Percentiles rank a stretch among this genome's conserved stretches.
Evolutionary conservation across 2,888 invertebrate genomes (phyloP).

Genomic region (Diogma glabrata): DNA sequence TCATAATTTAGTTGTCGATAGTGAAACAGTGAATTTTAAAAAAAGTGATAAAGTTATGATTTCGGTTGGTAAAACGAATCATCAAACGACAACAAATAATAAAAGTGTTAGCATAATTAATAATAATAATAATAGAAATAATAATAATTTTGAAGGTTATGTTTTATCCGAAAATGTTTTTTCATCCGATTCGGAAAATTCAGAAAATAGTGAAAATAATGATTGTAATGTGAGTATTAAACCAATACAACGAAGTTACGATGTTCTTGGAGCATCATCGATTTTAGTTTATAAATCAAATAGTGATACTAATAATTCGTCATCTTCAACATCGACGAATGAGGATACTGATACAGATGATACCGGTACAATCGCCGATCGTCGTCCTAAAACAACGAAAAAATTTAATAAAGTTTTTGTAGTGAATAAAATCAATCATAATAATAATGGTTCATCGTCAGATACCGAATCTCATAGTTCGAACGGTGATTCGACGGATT

Average conservation of each 20-base stretch:
- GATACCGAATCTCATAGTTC: conserved; percentile 46
- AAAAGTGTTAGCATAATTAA: too few species aligned
- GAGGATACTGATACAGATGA: conserved; percentile 42
- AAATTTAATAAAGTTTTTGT: conserved; percentile 55
- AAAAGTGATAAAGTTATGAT: conserved; percentile 20
- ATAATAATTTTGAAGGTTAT: conserved; percentile 28
- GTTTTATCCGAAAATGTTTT: conserved; percentile 43
- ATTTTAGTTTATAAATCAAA: conserved; percentile 18
- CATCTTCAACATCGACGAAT: conserved; percentile 35
- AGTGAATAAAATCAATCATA: conserved; percentile 43
- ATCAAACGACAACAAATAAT: too few species aligned
- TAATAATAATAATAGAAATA: too few species aligned
- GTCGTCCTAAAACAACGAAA: conserved; percentile 37
- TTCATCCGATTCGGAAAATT: conserved; percentile 35
- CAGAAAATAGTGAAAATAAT: conserved; percentile 18
- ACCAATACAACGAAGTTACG: conserved; percentile 29
- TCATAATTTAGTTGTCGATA: background rate
- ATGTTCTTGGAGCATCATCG: conserved; percentile 25
- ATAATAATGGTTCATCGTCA: conserved; percentile 47
- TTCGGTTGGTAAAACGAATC: conserved; percentile 23
- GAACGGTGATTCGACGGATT: conserved; percentile 43
- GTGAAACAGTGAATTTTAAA: conserved; percentile 11
- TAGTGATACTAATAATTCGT: conserved; percentile 25
- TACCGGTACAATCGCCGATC: conserved; percentile 44
- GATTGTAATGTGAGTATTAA: conserved; percentile 11